A percentile compares a stretch with the other conserved stretches of the same genome.
phyloP scores from a whole-genome alignment of 2,888 invertebrate species.

The Neocrepidodera transversa region DNA sequence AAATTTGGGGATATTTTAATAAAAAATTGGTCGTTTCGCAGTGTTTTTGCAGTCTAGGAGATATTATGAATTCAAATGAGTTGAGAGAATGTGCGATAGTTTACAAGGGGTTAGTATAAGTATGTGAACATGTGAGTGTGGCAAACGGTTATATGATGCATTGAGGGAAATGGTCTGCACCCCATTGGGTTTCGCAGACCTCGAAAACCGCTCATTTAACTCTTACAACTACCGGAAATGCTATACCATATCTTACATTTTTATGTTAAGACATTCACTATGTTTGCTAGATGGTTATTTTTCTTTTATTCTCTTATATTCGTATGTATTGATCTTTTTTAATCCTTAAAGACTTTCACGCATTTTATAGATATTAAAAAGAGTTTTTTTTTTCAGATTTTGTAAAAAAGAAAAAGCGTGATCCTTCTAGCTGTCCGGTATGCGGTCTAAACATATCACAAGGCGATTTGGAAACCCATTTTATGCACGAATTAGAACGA shows the following conservation, averaged over 20 bases:
- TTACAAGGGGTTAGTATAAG: slow-evolving; percentile 42
- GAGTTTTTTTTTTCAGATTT: slow-evolving; percentile 49
- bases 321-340: neutral
- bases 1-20: slow-evolving; percentile 18
- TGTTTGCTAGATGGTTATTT: slow-evolving; percentile 58
- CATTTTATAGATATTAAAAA: too few species aligned
- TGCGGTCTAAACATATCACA: slow-evolving; percentile 72
- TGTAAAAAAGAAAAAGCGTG: slow-evolving; percentile 56
- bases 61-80: slow-evolving; percentile 48
- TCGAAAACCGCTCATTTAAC: slow-evolving; percentile 53
- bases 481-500: slow-evolving; percentile 73
- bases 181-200: slow-evolving; percentile 57
- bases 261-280: slow-evolving; percentile 59
- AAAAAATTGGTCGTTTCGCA: slow-evolving; percentile 26
- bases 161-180: slow-evolving; percentile 57
- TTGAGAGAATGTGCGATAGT: slow-evolving; percentile 33
- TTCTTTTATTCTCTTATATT: slow-evolving; percentile 25
- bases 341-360: too few species aligned
- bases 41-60: slow-evolving; percentile 36
- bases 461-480: slow-evolving; percentile 73
- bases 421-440: slow-evolving; percentile 68
- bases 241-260: slow-evolving; percentile 50
- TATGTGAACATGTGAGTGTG: slow-evolving; percentile 58
- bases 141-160: slow-evolving; percentile 56
- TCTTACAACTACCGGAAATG: slow-evolving; percentile 49